Evolutionary conservation across 2,888 invertebrate species (phyloP), one percentile per base, ranked within the genome.

Genomic region (Patella depressa): DNA sequence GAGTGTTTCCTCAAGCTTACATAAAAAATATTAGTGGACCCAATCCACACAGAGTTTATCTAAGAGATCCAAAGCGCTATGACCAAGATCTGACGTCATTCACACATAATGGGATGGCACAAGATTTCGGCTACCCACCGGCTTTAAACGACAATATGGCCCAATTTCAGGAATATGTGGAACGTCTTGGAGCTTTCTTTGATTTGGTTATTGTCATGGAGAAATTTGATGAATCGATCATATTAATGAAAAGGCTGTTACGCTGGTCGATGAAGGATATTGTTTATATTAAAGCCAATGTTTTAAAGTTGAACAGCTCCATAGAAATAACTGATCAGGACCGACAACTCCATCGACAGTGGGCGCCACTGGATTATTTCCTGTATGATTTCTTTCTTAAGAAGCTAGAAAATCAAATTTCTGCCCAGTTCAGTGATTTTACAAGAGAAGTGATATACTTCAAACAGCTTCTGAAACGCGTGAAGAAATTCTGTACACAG

Each of bases 211-310:
- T 85, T 12, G 81, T 85, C n/a, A 80, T 81, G 11, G 85, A 85
- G 76, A 81, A 81, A 55, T 84, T 85, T 69, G 84, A 85, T 19
- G 84, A 85, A 77, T 85, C 85, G 5, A 57, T 85, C 0, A 76
- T 85, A 54, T 59, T 85, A 12, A 76, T 85, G 77, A 78, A 80
- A 24, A 72, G 85, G 72, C 80, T 84, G 78, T 72, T 85, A 12
- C 81, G 80, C n/a, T 85, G 85, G 85, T 77, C 79, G 24, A 65
- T 83, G 0, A 75, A 79, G 34, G 85, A 85, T 53, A 73, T 85
- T 24, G 59, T 85, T 0, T 85, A 83, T 71, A 57, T 84, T 12
- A 75, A 77, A 14, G 71, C 73, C 2, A 74, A 73, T n/a, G 17
- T 45, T 14, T 71, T 75, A 59, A 79, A 71, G 54, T 59, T 73